Evolutionary conservation across 2,888 invertebrate genomes (phyloP), one percentile per base, ranked within the genome.

Genomic region (Allygus modestus): DNA sequence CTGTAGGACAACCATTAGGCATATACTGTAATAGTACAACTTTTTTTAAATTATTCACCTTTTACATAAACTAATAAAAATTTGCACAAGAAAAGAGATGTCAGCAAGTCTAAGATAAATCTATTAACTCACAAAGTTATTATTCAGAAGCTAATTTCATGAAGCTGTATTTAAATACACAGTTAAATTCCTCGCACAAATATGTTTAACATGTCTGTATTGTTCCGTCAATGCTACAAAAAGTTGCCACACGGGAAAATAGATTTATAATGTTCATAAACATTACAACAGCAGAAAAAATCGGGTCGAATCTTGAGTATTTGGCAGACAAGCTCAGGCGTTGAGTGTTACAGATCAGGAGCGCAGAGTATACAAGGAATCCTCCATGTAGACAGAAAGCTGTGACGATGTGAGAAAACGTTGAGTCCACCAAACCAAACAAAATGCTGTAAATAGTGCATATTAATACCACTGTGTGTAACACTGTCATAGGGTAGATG

Each of bases 311-410:
- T 28, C 28, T 43, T 5, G 51, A 17, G 28, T 77, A 28, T 15
- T 46, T 77, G 23, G 75, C 43, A 15, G n/a, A 41, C 17, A 77
- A 26, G 28, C 43, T 2, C 9, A 77, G 26, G 0, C 75, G 23
- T 28, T 77, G 75, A 2, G 75, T 77, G 46, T 77, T 77, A 17
- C 75, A 77, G 7, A 77, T 28, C 51, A 77, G 28, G n/a, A 77
- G 41, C 5, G 5, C 1, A 4, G 75, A 46, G 46, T 77, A 77
- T 0, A 77, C 75, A 1, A 77, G n/a, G 20, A 77, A 46, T n/a
- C 75, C 75, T 28, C 75, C 75, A 28, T 77, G 46, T 0, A 77
- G 28, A 17, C 75, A 28, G 26, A 77, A 20, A 2, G 75, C 37
- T 0, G 46, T 26, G 5, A 46, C 46, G 4, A 77, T 77, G 23